These are phyloP conservation scores for Fragum fragum DNA, from an alignment of 2,888 invertebrate species.

Conservation along the genomic window DNA sequence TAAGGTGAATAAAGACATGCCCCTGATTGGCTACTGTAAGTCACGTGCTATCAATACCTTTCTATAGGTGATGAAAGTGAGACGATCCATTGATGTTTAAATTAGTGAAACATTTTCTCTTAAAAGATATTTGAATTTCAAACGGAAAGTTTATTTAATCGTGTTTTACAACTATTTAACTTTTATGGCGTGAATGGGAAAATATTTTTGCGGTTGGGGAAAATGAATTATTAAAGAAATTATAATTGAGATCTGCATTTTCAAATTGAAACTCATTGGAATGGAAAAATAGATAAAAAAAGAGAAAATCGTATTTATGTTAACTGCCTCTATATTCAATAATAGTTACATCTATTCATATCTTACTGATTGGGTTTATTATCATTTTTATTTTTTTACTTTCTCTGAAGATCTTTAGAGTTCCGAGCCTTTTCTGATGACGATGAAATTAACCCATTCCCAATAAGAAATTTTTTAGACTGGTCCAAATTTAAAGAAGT, in stretches of 20 bases:
- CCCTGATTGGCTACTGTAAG: conserved; percentile 23
- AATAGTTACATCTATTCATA: background rate
- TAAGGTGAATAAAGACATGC: conserved; percentile 6
- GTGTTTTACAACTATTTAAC: conserved; percentile 25
- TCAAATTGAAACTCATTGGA: background rate
- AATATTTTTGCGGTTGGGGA: conserved; percentile 24
- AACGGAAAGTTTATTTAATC: conserved; percentile 26
- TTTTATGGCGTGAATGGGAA: conserved; percentile 17
- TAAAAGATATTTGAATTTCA: conserved; percentile 17
- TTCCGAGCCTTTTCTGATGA: too few species aligned
- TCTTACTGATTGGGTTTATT: background rate
- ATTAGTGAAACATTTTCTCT: conserved; percentile 16
- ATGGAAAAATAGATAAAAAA: conserved; percentile 2
- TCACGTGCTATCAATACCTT: conserved; percentile 31
- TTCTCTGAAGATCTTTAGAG: too few species aligned
- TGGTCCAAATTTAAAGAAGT: too few species aligned
- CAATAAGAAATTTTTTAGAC: too few species aligned
- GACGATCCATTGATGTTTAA: conserved; percentile 12
- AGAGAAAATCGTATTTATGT: background rate
- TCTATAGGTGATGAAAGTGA: conserved; percentile 14
- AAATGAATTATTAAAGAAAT: background rate
- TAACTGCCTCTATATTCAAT: background rate
- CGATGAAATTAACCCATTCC: too few species aligned
- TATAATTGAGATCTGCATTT: background rate
- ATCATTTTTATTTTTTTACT: background rate